Evolutionary conservation across 2,797 vertebrate species (phyloP), one percentile per base, ranked within the genome.

Genomic region (Choloepus didactylus): DNA sequence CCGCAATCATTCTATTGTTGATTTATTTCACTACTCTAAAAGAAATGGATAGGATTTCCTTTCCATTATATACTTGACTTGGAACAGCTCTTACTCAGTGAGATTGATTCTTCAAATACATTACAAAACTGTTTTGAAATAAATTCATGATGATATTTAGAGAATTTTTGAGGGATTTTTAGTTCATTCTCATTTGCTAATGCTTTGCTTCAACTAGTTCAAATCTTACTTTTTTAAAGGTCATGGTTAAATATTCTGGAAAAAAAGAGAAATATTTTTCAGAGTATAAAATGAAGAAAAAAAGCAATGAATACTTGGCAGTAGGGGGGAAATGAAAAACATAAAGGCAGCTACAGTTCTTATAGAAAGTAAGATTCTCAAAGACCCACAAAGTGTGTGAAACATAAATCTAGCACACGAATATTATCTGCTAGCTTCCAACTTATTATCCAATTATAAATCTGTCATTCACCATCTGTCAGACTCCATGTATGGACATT

Each of bases 401-500:
- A 97, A 90, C 54, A 0, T 79, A 97, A 97, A 95, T 75, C 89
- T 95, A 87, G 49, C 80, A 19, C 72, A 92, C 84, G 86, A 97
- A 93, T 64, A 76, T 94, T 94, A 97, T 95, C 51, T 96, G 83
- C 18, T 95, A 86, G 84, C 84, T 97, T 96, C 95, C 96, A 95
- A 97, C 87, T 96, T 97, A 91, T 95, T 97, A 97, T 95, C 91
- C 93, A 97, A 94, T 98, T 98, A 97, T 64, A 89, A 92, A 87
- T 93, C 64, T 77, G 56, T 97, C 96, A 95, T 96, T 98, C 70
- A 79, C 96, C 93, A 95, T 96, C 97, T 98, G 98, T 95, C 95
- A 97, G 76, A 31, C 27, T 54, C 95, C 64, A 62, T 92, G 82
- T 91, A 87, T 84, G 85, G 77, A 67, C 89, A 96, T 98, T 98